These are phyloP conservation scores for Xyliphius kryptos DNA, from an alignment of 2,113 vertebrate genomes.

Conservation along the genomic window DNA sequence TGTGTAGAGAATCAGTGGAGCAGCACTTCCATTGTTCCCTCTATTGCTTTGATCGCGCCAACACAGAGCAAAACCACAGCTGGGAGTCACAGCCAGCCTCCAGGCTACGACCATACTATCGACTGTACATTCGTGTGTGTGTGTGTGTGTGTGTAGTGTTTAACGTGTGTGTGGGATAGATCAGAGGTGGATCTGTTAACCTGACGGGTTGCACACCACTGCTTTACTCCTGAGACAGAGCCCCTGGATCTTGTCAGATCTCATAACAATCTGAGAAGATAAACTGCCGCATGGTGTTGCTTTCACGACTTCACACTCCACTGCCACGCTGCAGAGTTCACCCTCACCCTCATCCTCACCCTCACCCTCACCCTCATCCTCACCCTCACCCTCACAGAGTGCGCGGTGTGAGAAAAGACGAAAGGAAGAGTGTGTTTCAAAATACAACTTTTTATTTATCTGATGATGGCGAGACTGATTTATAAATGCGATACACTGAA, in stretches of 20 bases:
- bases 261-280: constrained; percentile 58
- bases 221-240: constrained; percentile 26
- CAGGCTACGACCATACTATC: constrained; percentile 62
- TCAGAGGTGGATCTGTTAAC: constrained; percentile 38
- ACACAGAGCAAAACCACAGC: constrained; percentile 63
- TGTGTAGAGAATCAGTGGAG: constrained; percentile 66
- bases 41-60: constrained; percentile 79
- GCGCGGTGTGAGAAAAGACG: too few species aligned
- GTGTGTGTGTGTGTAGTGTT: constrained; percentile 12
- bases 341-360: too few species aligned
- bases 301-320: too few species aligned
- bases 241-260: constrained; percentile 37
- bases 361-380: too few species aligned
- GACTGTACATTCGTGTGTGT: constrained; percentile 41
- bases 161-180: constrained; percentile 21
- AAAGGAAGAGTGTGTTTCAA: too few species aligned
- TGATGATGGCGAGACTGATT: too few species aligned
- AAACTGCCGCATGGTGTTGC: constrained; percentile 22
- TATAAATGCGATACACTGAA: too few species aligned
- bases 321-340: too few species aligned
- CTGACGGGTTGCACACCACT: constrained; percentile 27
- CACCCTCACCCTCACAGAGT: too few species aligned
- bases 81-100: constrained; percentile 67
- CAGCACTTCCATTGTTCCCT: constrained; percentile 74
- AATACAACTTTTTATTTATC: too few species aligned